phyloP scores from a whole-genome alignment of 2,888 invertebrate species.

The Gryllus longicercus region DNA sequence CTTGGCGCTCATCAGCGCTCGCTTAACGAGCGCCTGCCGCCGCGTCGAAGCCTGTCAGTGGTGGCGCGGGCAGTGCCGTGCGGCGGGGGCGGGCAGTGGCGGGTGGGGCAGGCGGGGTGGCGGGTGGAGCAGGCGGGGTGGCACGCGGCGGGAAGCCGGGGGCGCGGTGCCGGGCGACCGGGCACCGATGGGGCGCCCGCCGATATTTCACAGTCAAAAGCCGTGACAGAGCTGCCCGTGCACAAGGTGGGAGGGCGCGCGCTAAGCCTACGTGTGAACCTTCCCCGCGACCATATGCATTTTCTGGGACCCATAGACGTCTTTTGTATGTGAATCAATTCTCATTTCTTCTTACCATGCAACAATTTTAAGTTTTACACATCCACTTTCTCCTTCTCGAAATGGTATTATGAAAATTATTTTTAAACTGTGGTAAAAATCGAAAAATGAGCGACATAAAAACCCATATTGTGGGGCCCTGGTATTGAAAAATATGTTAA shows the following conservation, averaged over 20 bases:
- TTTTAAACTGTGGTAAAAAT: too few relatives aligned
- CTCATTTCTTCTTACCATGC: too few relatives aligned
- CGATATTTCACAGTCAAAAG: conserved; percentile 17
- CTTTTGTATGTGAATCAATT: too few relatives aligned
- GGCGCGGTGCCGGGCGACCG: not conserved
- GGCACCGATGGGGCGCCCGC: not conserved
- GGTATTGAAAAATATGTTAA: too few relatives aligned
- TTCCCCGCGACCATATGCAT: too few relatives aligned
- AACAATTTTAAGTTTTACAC: too few relatives aligned
- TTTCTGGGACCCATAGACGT: too few relatives aligned
- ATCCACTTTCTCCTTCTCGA: too few relatives aligned
- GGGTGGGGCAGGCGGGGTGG: not conserved
- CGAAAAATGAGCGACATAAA: too few relatives aligned
- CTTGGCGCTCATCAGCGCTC: conserved; percentile 20
- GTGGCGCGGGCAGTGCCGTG: conserved; percentile 9
- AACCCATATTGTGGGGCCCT: too few relatives aligned
- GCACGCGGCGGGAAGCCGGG: not conserved
- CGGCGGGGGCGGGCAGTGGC: not conserved
- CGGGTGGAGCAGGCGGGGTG: not conserved
- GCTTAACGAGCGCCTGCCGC: conserved; percentile 23
- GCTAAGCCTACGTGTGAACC: too few relatives aligned
- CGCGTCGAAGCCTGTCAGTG: conserved; percentile 19
- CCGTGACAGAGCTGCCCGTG: not conserved
- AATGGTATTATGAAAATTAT: too few relatives aligned
- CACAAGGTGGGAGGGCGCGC: not conserved